Evolutionary conservation across 2,113 vertebrate species (phyloP).

Genomic region (Chamaea fasciata): DNA sequence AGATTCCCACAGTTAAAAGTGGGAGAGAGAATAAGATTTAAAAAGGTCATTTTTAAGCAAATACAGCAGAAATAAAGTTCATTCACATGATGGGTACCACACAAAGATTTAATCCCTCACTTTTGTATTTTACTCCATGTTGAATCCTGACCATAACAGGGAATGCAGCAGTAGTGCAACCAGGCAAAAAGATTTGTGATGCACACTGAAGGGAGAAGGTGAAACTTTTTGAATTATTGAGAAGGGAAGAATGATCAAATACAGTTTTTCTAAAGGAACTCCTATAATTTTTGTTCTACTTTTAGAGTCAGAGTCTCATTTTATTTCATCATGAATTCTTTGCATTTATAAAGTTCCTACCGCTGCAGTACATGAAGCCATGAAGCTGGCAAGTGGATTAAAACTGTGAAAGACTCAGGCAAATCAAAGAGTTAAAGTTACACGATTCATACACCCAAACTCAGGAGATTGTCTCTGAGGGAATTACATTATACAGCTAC

Average conservation of each 20-base stretch:
- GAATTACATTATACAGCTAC: not conserved
- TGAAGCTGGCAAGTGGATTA: not conserved
- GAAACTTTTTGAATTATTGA: not conserved
- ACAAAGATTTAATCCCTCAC: not conserved
- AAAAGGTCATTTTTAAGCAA: not conserved
- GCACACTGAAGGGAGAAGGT: not conserved
- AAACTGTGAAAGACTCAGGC: not conserved
- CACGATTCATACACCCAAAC: not conserved
- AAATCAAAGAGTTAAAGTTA: not conserved
- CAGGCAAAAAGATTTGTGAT: not conserved
- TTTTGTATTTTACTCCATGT: not conserved
- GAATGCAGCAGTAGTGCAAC: not conserved
- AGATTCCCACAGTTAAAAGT: not conserved
- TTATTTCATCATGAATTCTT: not conserved
- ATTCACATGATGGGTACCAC: not conserved
- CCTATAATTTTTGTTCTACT: slow-evolving; percentile 6
- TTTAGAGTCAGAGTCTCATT: not conserved
- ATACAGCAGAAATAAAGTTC: not conserved
- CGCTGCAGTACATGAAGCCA: not conserved
- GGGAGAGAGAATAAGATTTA: not conserved
- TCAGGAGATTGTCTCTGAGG: not conserved
- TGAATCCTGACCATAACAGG: not conserved
- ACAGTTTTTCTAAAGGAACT: not conserved
- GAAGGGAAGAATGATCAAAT: not conserved
- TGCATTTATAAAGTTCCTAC: not conserved